phyloP scores from a whole-genome alignment of 1,140 invertebrate genomes.

The Oppia nitens region DNA sequence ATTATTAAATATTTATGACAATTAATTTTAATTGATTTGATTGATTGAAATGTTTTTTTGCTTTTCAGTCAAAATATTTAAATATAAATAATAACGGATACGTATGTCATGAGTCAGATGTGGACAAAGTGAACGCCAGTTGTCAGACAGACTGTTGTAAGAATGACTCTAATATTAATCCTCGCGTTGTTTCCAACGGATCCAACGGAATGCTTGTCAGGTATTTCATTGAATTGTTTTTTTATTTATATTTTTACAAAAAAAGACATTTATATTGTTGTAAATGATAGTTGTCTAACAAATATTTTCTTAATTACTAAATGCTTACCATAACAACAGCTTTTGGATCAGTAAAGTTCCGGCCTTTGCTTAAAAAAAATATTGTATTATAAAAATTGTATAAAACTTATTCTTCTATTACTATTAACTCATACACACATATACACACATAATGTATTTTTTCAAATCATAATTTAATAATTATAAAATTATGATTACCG shows the following conservation, averaged over 20 bases:
- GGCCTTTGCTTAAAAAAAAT: not conserved
- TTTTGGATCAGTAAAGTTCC: not conserved
- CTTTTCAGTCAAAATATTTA: not conserved
- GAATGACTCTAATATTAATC: not conserved
- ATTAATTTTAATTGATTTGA: not conserved
- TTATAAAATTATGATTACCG: too few relatives aligned
- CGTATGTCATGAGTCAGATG: not conserved
- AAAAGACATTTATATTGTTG: too few relatives aligned
- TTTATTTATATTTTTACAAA: too few relatives aligned
- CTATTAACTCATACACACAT: too few relatives aligned
- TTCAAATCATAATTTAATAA: too few relatives aligned
- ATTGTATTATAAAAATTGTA: too few relatives aligned
- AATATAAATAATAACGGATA: not conserved
- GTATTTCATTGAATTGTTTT: constrained; percentile 2
- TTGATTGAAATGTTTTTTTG: not conserved
- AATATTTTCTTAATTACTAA: too few relatives aligned
- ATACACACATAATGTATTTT: too few relatives aligned
- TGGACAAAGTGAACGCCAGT: not conserved
- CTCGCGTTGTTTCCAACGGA: constrained; percentile 2
- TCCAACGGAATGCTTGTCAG: constrained; percentile 10
- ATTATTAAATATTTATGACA: not conserved
- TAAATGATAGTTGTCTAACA: too few relatives aligned
- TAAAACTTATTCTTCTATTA: too few relatives aligned
- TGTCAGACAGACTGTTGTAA: constrained; percentile 1
- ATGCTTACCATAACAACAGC: too few relatives aligned